Conservation (phyloP, 2,797 vertebrate species). For the Glyptemys insculpta region DNA sequence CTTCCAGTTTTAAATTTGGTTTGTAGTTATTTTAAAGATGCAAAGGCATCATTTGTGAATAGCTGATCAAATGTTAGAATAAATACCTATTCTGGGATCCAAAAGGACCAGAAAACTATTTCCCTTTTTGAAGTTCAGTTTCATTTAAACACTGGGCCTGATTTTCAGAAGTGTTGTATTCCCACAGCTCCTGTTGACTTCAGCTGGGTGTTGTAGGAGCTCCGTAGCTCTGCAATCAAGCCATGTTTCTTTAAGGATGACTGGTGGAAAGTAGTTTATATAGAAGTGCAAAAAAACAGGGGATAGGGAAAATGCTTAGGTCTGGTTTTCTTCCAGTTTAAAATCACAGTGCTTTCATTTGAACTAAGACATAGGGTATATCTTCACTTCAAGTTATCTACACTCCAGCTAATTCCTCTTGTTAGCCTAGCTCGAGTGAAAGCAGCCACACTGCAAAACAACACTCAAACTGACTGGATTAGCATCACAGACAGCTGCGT, state of each 20-base stretch:
- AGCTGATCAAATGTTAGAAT: constrained; percentile 82
- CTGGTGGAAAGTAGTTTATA: constrained; percentile 66
- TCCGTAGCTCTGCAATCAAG: not conserved
- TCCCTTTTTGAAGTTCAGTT: constrained; percentile 76
- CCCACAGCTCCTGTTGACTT: not conserved
- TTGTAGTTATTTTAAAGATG: constrained; percentile 80
- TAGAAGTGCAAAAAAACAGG: constrained; percentile 50
- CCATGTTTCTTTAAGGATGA: constrained; percentile 31
- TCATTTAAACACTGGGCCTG: constrained; percentile 63
- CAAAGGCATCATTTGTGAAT: constrained; percentile 81
- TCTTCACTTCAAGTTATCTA: not conserved
- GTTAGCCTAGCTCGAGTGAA: not conserved
- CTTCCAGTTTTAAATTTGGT: constrained; percentile 76
- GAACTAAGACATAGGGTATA: not conserved
- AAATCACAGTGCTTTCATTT: constrained; percentile 42
- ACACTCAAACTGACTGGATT: not conserved
- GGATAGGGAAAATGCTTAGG: constrained; percentile 32
- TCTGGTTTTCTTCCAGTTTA: constrained; percentile 30
- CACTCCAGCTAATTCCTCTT: not conserved
- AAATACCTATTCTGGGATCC: constrained; percentile 72
- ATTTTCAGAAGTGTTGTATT: constrained; percentile 46
- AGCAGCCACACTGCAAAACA: not conserved
- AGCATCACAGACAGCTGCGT: not conserved
- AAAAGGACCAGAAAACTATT: constrained; percentile 73
- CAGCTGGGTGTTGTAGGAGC: not conserved